A percentile compares a stretch with the other conserved stretches of the same genome.
These are phyloP conservation scores for Agrochola circellaris DNA, from an alignment of 2,888 invertebrate genomes.

Conservation along the genomic window DNA sequence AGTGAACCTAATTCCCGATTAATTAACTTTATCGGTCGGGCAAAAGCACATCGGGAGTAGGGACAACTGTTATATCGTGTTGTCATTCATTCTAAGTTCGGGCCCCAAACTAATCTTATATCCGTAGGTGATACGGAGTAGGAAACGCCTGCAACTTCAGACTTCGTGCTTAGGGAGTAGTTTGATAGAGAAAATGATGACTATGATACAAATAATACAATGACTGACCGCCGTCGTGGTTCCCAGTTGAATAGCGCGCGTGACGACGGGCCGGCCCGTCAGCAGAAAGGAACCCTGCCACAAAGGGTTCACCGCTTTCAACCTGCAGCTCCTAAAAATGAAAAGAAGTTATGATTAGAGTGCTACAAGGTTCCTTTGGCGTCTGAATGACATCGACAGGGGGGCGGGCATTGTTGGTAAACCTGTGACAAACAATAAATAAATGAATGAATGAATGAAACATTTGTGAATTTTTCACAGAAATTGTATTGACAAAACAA, in stretches of 20 bases:
- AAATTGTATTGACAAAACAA: not conserved
- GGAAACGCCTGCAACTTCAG: too few species aligned
- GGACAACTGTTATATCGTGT: too few species aligned
- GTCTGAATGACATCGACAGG: not conserved
- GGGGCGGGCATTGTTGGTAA: not conserved
- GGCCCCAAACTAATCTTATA: too few species aligned
- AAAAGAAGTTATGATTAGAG: not conserved
- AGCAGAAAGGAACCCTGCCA: slow-evolving; percentile 38
- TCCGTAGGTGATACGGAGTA: too few species aligned
- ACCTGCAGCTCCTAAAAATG: slow-evolving; percentile 17
- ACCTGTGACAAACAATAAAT: too few species aligned
- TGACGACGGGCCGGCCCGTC: slow-evolving; percentile 35
- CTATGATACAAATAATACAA: not conserved
- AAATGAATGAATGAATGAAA: too few species aligned
- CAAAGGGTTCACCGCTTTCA: slow-evolving; percentile 20
- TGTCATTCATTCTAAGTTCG: too few species aligned
- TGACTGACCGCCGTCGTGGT: slow-evolving; percentile 32
- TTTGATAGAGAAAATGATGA: not conserved
- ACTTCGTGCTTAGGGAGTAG: too few species aligned
- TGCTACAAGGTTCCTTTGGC: not conserved
- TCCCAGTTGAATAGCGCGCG: not conserved
- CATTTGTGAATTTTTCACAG: not conserved
- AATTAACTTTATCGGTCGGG: too few species aligned
- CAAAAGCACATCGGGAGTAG: too few species aligned
- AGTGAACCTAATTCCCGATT: too few species aligned